Conservation (phyloP, 2,113 vertebrate species). For the Sphaerodactylus townsendi region DNA sequence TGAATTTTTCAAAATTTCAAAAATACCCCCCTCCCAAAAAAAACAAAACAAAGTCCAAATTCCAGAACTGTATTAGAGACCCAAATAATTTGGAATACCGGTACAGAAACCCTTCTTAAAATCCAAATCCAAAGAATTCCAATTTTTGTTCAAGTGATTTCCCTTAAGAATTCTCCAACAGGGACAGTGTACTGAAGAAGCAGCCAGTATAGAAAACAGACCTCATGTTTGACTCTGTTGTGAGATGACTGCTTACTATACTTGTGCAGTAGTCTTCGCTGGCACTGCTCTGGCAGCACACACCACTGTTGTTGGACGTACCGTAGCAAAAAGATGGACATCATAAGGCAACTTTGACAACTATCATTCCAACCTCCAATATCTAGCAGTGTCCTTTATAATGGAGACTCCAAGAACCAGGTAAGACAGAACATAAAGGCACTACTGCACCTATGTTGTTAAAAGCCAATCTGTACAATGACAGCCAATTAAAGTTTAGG, state of each 20-base stretch:
- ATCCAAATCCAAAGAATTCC: no score
- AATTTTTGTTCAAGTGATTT: no score
- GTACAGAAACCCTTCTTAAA: no score
- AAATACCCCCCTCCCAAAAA: no score
- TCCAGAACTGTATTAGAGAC: no score
- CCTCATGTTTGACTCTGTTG: background rate
- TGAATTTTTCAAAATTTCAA: no score
- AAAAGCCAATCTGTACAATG: no score
- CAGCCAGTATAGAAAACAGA: background rate
- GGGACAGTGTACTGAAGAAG: background rate
- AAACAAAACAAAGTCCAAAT: no score
- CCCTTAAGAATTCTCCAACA: background rate
- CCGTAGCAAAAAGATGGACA: background rate
- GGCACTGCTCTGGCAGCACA: background rate
- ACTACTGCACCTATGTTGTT: no score
- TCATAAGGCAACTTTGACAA: no score
- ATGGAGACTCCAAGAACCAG: background rate
- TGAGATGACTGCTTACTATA: background rate
- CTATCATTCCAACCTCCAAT: background rate
- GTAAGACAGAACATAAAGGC: background rate
- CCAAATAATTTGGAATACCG: no score
- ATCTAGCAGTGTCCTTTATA: background rate
- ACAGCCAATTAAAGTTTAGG: conserved; percentile 4
- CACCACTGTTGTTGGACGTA: background rate
- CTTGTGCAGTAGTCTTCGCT: background rate